Base-by-base conservation (phyloP, 1,140 invertebrate species). In the Drosophila fuyamai region DNA sequence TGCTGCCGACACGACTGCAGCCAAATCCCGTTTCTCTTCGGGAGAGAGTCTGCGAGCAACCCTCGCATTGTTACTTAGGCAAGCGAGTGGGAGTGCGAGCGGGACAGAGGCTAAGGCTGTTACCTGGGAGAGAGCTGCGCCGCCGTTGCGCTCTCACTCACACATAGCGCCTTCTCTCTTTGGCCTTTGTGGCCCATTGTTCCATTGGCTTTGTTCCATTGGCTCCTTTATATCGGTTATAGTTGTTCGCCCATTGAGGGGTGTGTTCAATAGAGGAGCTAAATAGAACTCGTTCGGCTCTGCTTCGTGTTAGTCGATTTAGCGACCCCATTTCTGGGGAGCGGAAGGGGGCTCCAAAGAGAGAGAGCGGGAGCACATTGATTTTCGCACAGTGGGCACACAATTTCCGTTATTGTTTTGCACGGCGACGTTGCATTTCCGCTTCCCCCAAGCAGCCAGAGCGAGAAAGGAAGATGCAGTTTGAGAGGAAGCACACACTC, bases 401-500 rank as follows among this genome's bases (percentile, higher is more conserved):
- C 82, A 86, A 88, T 88, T 88, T 88, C 84, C 84, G 83, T 79
- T 83, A 83, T 88, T 88, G 83, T 88, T 86, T 89, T 89, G 82
- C 78, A 68, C 65, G 66, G 51, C 85, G 80, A 73, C 76, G 84
- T 82, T 88, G 84, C 83, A 88, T 79, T 89, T 88, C 83, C 83
- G 83, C 76, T 70, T 68, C 50, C 50, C 76, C 44, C 62, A 68
- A 63, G 59, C 59, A 44, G 36, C 16, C 36, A 67, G 73, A 76
- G 51, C 32, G 56, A 74, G 74, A 67, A 36, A 66, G 56, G 41
- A 46, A 66, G 61, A 43, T 55, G 32, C n/a, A 75, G 43, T 41
- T 7, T 35, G 54, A 65, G 58, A 63, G 58, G 18, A 48, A 68
- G 50, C 29, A 41, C 13, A 13, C 10, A 35, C 48, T 35, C 48